phyloP scores from a whole-genome alignment of 2,888 invertebrate genomes.

The Rambutsinella grinnellia region DNA sequence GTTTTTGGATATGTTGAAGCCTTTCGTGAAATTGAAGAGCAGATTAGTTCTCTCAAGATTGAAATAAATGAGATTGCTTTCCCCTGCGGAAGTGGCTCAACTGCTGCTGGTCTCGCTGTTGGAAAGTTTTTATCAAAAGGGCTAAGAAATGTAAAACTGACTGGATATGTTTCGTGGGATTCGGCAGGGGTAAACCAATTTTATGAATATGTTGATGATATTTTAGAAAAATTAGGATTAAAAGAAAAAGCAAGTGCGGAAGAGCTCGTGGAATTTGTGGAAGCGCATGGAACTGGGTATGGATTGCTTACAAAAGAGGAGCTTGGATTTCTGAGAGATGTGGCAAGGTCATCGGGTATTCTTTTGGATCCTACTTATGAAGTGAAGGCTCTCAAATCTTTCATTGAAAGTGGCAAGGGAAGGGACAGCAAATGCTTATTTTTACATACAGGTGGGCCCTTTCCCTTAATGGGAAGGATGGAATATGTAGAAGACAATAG shows the following conservation, averaged over 20 bases:
- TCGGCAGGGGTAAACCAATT: constrained; percentile 1
- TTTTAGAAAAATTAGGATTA: constrained; percentile 7
- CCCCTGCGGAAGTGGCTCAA: constrained; percentile 18
- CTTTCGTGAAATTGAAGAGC: constrained; percentile 6
- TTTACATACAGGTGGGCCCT: too few relatives aligned
- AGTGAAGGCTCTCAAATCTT: constrained; percentile 3
- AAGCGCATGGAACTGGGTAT: constrained; percentile 4
- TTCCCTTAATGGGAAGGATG: too few relatives aligned
- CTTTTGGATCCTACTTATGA: constrained; percentile 14
- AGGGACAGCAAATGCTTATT: too few relatives aligned
- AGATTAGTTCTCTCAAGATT: neutral
- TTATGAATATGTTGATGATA: constrained; percentile 8
- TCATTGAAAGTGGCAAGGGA: too few relatives aligned
- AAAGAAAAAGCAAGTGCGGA: neutral
- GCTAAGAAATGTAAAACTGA: constrained; percentile 13
- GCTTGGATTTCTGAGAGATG: neutral
- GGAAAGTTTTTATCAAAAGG: constrained; percentile 14
- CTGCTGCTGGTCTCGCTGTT: constrained; percentile 17
- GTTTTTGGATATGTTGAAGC: constrained; percentile 18
- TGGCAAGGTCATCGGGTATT: constrained; percentile 19
- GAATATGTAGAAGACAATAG: too few relatives aligned
- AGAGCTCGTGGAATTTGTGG: constrained; percentile 12
- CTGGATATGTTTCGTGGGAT: constrained; percentile 20
- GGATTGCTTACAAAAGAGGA: constrained; percentile 15
- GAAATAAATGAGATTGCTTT: constrained; percentile 5